Evolutionary conservation across 23 tunicate species (phyloP), one percentile per base, ranked within the genome.

Genomic region (Halocynthia roretzi): DNA sequence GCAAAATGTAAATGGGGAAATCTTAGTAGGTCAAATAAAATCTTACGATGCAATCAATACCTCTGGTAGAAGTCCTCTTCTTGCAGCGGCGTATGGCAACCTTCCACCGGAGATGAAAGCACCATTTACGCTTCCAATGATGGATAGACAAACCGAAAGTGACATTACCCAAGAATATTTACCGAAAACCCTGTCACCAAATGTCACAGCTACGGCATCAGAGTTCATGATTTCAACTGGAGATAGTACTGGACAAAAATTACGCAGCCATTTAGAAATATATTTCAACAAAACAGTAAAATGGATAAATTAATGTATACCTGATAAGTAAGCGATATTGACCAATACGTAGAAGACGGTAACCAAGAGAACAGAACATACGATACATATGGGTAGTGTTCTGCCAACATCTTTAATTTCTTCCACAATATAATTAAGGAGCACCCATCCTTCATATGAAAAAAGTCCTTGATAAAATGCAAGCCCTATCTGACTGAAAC

Each of bases 311-410:
- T n/a, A n/a, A n/a, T n/a, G n/a, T n/a, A n/a, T 56, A 87, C 93
- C 93, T 77, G 93, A 87, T 6, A 87, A 70, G 64, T 82, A 87
- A 18, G 87, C 86, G 55, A 87, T 69, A 40, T 87, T 87, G 6
- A 87, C 93, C 67, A 70, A 48, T 18, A 82, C 9, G 71, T 87
- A 87, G 10, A 82, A 66, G 1, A 53, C 48, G 51, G 71, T 77
- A 58, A 87, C 86, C 1, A 60, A 23, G 55, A 31, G 6, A 49
- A 87, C 15, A 6, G 86, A 63, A 5, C 77, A 6, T 2, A 82
- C 21, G 53, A 23, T 44, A 14, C 87, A 73, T 58, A 79, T 58
- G 11, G 86, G 93, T 10, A 82, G 75, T 61, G 71, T 82, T 76
- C 44, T 82, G 6, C 70, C 44, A 15, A 70, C 61, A 77, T 87